These are phyloP conservation scores for Rhyacichthys aspro DNA, from an alignment of 2,797 vertebrate genomes.

Conservation along the genomic window DNA sequence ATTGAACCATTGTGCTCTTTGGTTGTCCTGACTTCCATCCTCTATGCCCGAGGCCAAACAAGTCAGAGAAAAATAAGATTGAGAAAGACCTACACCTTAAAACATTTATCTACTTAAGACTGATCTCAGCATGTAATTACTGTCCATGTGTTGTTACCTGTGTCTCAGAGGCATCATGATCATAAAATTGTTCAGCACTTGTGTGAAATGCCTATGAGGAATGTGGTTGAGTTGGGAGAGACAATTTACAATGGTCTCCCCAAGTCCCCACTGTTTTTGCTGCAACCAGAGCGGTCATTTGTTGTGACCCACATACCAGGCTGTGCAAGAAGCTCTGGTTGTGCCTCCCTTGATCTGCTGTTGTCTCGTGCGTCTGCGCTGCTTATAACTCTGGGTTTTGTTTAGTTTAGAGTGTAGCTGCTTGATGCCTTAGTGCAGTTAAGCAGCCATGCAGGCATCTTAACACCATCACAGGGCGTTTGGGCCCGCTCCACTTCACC, in stretches of 20 bases:
- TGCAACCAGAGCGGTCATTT: conserved; percentile 69
- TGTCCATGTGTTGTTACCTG: conserved; percentile 64
- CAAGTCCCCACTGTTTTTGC: conserved; percentile 71
- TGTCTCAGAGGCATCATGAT: conserved; percentile 42
- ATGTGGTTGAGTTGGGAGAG: conserved; percentile 56
- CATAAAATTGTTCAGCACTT: conserved; percentile 69
- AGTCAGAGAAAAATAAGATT: no score
- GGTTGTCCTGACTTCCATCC: no score
- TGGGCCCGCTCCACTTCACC: conserved; percentile 74
- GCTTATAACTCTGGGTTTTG: conserved; percentile 57
- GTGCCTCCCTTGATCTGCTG: conserved; percentile 20
- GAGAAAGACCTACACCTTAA: no score
- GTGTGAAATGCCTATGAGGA: conserved; percentile 71
- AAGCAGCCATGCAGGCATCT: conserved; percentile 56
- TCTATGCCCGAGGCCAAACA: no score
- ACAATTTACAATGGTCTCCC: conserved; percentile 64
- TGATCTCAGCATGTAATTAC: no score
- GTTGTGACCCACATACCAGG: conserved; percentile 55
- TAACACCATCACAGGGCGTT: conserved; percentile 76
- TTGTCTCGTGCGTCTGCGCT: conserved; percentile 48
- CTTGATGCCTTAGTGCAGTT: no score
- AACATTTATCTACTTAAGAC: no score
- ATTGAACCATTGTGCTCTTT: no score
- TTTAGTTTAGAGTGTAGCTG: conserved; percentile 61
- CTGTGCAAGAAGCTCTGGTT: conserved; percentile 59